Conservation (phyloP, 2,113 vertebrate genomes). For the Lepus americanus region DNA sequence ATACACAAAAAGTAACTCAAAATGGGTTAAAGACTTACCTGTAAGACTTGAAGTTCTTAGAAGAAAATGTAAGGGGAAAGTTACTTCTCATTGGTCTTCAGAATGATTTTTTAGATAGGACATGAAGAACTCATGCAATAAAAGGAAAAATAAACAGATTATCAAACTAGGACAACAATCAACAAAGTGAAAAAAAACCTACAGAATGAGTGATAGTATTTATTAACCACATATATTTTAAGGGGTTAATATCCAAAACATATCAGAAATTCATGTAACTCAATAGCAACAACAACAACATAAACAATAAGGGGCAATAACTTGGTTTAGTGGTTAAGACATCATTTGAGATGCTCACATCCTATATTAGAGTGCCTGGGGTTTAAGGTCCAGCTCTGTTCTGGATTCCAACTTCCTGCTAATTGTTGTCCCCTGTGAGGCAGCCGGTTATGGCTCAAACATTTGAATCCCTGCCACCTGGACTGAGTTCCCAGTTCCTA, state of each 20-base stretch:
- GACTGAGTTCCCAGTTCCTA: too few relatives aligned
- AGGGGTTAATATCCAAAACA: not conserved
- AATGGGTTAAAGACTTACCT: not conserved
- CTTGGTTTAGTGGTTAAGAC: too few relatives aligned
- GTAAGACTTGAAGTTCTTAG: not conserved
- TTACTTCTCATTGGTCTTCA: not conserved
- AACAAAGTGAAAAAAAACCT: not conserved
- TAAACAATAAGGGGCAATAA: too few relatives aligned
- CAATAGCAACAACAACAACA: not conserved
- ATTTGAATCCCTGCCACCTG: too few relatives aligned
- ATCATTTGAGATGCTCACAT: too few relatives aligned
- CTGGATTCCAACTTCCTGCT: too few relatives aligned
- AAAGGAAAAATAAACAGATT: not conserved
- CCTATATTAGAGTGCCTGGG: too few relatives aligned
- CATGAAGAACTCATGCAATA: too few relatives aligned
- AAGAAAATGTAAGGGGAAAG: not conserved
- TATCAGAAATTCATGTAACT: not conserved
- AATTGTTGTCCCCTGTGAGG: too few relatives aligned
- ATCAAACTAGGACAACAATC: not conserved
- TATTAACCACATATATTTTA: not conserved
- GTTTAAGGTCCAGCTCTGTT: too few relatives aligned
- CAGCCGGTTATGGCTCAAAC: too few relatives aligned
- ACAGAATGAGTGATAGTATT: not conserved
- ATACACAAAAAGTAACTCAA: not conserved
- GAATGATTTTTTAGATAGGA: not conserved